Evolutionary conservation across 2,113 vertebrate species (phyloP).

Genomic region (Vulpes lagopus): DNA sequence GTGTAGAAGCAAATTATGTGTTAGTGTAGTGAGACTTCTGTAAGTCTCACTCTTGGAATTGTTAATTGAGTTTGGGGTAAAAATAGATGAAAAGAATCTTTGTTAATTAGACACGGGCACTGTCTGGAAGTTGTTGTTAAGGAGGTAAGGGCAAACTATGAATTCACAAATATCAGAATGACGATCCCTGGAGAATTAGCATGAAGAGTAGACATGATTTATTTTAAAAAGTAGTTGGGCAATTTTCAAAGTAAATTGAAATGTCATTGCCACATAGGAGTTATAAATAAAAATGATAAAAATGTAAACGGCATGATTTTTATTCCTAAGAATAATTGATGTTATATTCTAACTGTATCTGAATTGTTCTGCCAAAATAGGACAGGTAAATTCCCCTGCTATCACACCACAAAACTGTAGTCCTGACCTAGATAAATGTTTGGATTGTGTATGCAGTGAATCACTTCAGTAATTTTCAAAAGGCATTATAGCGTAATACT

Average conservation of each 20-base stretch:
- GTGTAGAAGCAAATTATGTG: conserved; percentile 59
- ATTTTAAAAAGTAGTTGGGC: neutral
- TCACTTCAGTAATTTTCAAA: conserved; percentile 52
- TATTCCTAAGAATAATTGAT: neutral
- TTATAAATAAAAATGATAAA: conserved; percentile 13
- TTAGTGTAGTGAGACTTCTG: conserved; percentile 46
- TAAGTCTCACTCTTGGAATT: conserved; percentile 75
- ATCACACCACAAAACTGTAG: neutral
- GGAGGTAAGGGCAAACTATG: conserved; percentile 54
- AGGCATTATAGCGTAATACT: neutral
- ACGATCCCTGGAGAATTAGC: neutral
- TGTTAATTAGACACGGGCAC: conserved; percentile 65
- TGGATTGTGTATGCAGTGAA: neutral
- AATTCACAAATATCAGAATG: conserved; percentile 62
- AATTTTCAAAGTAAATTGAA: conserved; percentile 53
- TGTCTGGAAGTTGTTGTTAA: conserved; percentile 53
- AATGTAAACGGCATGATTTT: neutral
- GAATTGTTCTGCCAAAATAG: neutral
- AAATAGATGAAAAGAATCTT: conserved; percentile 75
- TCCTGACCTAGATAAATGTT: neutral
- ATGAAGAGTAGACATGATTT: conserved; percentile 81
- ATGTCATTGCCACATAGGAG: neutral
- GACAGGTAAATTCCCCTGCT: neutral
- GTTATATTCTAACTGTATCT: neutral
- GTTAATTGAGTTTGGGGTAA: conserved; percentile 64